Evolutionary conservation across 2,113 vertebrate genomes (phyloP).

Genomic region (Actenoides hombroni): DNA sequence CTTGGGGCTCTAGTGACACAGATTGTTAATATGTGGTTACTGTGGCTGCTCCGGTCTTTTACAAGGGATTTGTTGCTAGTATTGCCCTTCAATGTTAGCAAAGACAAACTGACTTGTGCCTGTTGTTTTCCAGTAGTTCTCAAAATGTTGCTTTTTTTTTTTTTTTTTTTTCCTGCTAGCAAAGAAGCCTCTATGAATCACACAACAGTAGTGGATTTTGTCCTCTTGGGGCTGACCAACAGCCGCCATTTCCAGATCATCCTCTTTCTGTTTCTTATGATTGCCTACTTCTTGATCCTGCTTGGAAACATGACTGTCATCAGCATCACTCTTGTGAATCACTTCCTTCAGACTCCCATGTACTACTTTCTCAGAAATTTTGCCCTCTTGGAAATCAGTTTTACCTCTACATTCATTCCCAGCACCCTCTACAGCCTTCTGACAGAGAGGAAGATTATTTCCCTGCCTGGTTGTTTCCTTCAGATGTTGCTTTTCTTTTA

Average conservation of each 20-base stretch:
- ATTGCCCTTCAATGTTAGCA: neutral
- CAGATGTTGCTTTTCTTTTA: conserved; percentile 30
- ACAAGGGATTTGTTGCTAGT: neutral
- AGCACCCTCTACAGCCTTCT: conserved; percentile 19
- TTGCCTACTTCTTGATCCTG: conserved; percentile 24
- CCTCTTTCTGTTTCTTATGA: neutral
- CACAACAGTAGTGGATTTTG: conserved; percentile 14
- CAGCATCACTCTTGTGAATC: neutral
- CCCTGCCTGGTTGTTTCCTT: neutral
- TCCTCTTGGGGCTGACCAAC: neutral
- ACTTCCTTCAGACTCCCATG: conserved; percentile 7
- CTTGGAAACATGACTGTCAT: conserved; percentile 31
- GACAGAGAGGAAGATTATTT: neutral
- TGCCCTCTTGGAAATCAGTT: conserved; percentile 19
- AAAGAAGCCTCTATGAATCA: neutral
- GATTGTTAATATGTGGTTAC: neutral
- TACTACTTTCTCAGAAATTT: conserved; percentile 56
- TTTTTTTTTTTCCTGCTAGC: neutral
- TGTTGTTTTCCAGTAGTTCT: neutral
- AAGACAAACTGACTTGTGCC: neutral
- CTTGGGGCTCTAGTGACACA: neutral
- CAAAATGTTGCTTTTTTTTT: too few relatives aligned
- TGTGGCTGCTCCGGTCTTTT: neutral
- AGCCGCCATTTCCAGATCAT: neutral
- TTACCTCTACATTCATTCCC: conserved; percentile 5